Conservation (phyloP, 2,888 invertebrate genomes). For the Parasteatoda lunata region DNA sequence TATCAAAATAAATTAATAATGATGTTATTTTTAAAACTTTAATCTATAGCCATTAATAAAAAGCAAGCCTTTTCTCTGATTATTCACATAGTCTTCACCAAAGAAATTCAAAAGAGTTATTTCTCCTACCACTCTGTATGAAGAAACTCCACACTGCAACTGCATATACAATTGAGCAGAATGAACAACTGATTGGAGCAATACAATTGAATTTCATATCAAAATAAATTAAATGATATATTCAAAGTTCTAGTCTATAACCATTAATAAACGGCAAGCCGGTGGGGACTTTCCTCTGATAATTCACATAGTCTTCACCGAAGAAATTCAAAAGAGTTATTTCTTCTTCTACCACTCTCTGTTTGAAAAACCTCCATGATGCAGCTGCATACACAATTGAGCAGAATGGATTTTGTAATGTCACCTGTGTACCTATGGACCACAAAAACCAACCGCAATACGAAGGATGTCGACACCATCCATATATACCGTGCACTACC, state of each 20-base stretch:
- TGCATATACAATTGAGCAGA: conserved; percentile 87
- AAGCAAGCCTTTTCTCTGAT: conserved; percentile 89
- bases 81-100: conserved; percentile 88
- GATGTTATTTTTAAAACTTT: conserved; percentile 69
- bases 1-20: neutral
- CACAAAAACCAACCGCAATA: conserved; percentile 99
- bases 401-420: conserved; percentile 93
- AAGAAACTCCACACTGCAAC: conserved; percentile 94
- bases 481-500: conserved; percentile 92
- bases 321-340: conserved; percentile 92
- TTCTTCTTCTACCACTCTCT: conserved; percentile 91
- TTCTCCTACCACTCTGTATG: conserved; percentile 90
- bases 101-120: conserved; percentile 92
- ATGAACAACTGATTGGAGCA: conserved; percentile 76
- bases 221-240: neutral
- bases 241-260: conserved; percentile 76
- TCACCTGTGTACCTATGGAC: conserved; percentile 97
- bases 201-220: no score
- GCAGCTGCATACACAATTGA: conserved; percentile 84
- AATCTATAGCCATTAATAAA: conserved; percentile 85
- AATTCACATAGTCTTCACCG: conserved; percentile 88
- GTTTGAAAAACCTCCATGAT: conserved; percentile 94
- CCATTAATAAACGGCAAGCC: conserved; percentile 93
- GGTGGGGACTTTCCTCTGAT: conserved; percentile 86
- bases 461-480: conserved; percentile 91